Percentiles rank a stretch among this genome's conserved stretches.
These are phyloP conservation scores for Mergus octosetaceus DNA, from an alignment of 2,797 vertebrate genomes.

Conservation along the genomic window DNA sequence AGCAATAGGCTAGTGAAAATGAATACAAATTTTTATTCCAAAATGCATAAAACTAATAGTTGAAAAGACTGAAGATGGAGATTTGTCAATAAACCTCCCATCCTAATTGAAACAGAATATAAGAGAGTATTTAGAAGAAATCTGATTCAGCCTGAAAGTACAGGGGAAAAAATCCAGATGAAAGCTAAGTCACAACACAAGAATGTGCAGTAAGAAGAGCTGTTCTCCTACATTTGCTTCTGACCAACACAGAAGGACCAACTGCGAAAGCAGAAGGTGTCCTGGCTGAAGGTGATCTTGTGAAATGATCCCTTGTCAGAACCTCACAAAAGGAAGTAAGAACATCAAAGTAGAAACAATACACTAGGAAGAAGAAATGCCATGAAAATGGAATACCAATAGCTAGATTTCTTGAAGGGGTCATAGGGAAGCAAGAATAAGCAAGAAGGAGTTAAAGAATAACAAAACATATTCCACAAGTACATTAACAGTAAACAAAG, in stretches of 20 bases:
- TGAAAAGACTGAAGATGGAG: background rate
- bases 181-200: background rate
- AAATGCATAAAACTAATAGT: background rate
- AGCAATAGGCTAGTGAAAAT: background rate
- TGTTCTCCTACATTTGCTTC: background rate
- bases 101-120: background rate
- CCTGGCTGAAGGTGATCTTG: background rate
- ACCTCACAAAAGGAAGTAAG: background rate
- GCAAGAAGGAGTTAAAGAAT: background rate
- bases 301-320: background rate
- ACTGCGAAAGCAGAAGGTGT: background rate
- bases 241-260: background rate
- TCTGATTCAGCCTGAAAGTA: background rate
- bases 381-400: background rate
- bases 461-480: background rate
- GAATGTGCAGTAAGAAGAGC: background rate
- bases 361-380: background rate
- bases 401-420: background rate
- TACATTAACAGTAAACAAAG: background rate
- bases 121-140: background rate
- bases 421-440: background rate
- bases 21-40: background rate
- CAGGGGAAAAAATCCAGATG: background rate
- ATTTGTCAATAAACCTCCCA: background rate
- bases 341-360: constrained; percentile 14